Evolutionary conservation across 2,797 vertebrate genomes (phyloP), one percentile per base, ranked within the genome.

Genomic region (Pseudochirops cupreus): DNA sequence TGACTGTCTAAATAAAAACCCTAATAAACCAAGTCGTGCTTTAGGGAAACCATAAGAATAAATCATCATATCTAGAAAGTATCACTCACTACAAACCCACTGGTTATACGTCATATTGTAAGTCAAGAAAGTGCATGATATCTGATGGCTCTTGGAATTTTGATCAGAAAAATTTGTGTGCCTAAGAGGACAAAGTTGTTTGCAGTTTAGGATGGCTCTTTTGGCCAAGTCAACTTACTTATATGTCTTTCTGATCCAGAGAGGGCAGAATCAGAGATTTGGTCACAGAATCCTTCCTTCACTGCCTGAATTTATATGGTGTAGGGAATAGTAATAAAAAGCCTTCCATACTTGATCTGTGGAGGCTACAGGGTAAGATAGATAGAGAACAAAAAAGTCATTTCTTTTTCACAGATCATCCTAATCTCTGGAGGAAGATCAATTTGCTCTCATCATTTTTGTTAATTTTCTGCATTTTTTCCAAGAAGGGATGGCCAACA

Each of bases 1-100:
- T 92, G 92, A 91, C 96, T 97, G 96, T 90, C 95, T 97, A 96
- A 97, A 96, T 96, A 95, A 98, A 97, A 93, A 39, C 39, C 5
- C 1, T 97, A 97, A 94, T 94, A 97, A 98, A 96, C 59, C 93
- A 95, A 97, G 92, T 94, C 95, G 91, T 93, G 3, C 95, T 98
- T 96, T 91, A 46, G 91, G 93, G 57, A 95, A 90, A 94, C 95
- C 50, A 53, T 92, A 96, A 96, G 95, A 74, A 98, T 98, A 98
- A 94, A 96, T 5, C 56, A 2, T 18, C 33, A 4, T 91, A 56
- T 93, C 46, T 54, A 56, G 95, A 97, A 96, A 91, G 92, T 55
- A 94, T 96, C 91, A 29, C 62, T 26, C 67, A 9, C 21, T 57
- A 55, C 56, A 89, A 96, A 74, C 39, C 93, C 93, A 56, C 95